phyloP scores from a whole-genome alignment of 1,140 invertebrate genomes.

The Sminthurinus signatus region DNA sequence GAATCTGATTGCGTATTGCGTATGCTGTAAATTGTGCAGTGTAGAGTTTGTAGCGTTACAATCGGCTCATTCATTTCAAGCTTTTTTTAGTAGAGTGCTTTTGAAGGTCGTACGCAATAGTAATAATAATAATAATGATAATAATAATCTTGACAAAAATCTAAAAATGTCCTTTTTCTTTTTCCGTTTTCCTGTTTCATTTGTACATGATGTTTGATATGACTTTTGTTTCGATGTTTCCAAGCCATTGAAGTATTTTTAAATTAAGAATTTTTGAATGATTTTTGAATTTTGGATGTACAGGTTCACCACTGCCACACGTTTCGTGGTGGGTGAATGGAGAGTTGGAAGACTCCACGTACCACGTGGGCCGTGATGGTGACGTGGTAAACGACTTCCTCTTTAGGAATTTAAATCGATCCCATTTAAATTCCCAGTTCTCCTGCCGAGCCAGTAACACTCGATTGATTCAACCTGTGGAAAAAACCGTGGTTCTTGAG shows the following conservation, averaged over 20 bases:
- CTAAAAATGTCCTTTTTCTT: no score
- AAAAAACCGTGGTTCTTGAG: conserved; percentile 66
- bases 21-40: no score
- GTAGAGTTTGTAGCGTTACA: no score
- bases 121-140: no score
- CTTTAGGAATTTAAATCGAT: conserved; percentile 62
- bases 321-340: conserved; percentile 63
- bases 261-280: background rate
- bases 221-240: no score
- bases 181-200: no score
- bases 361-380: conserved; percentile 63
- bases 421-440: conserved; percentile 73
- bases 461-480: conserved; percentile 64
- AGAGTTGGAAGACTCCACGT: conserved; percentile 45
- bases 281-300: background rate
- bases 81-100: no score
- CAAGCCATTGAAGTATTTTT: conserved; percentile 12
- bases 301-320: conserved; percentile 37
- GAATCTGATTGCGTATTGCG: no score
- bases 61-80: no score
- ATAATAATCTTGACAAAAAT: no score
- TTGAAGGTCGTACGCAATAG: no score
- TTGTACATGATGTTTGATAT: no score
- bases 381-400: conserved; percentile 70
- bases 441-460: conserved; percentile 80